Percentiles rank a stretch among this genome's conserved stretches.
phyloP scores from a whole-genome alignment of 2,797 vertebrate species.

The Chrosomus eos region DNA sequence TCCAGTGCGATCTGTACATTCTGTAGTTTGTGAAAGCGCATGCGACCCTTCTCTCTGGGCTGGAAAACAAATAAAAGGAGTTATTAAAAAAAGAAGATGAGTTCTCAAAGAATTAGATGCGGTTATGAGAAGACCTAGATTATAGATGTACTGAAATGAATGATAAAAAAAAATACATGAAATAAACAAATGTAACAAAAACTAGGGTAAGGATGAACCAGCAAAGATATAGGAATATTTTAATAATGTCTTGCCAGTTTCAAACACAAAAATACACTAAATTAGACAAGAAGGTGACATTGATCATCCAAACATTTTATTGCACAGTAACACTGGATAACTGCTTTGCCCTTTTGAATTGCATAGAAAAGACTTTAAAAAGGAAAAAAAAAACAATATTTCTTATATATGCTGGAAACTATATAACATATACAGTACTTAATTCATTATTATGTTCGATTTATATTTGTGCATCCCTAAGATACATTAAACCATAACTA shows the following conservation, averaged over 20 bases:
- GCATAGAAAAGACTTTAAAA: not conserved
- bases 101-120: not conserved
- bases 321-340: not conserved
- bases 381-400: not conserved
- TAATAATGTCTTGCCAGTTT: not conserved
- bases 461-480: not conserved
- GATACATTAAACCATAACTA: not conserved
- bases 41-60: constrained; percentile 89
- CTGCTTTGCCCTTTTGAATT: not conserved
- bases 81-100: constrained; percentile 40
- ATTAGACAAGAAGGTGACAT: not conserved
- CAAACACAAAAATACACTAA: not conserved
- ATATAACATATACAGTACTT: not conserved
- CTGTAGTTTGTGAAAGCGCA: constrained; percentile 98
- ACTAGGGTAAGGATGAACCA: not conserved
- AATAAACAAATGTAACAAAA: not conserved
- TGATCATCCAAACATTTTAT: not conserved
- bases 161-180: not conserved
- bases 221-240: not conserved
- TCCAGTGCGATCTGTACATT: constrained; percentile 97
- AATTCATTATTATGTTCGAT: not conserved
- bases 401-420: no score
- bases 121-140: not conserved
- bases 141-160: not conserved
- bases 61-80: constrained; percentile 57